Conservation (phyloP, 2,888 invertebrate species). For the Notocelia uddmanniana region DNA sequence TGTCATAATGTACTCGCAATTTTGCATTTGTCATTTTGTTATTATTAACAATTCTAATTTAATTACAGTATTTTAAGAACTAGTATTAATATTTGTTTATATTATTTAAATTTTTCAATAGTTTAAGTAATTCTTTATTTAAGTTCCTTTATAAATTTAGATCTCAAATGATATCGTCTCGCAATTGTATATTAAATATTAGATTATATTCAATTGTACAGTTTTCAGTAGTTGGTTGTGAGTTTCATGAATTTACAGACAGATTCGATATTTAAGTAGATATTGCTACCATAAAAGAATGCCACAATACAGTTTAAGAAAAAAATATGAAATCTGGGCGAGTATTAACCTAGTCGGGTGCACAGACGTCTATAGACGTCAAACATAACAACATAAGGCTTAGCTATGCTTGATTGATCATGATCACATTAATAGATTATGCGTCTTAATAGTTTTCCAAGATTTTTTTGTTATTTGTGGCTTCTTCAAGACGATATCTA, state of each 20-base stretch:
- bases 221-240: constrained; percentile 66
- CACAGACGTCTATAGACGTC: neutral
- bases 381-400: too few species aligned
- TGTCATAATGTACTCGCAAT: constrained; percentile 32
- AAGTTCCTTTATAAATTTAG: constrained; percentile 72
- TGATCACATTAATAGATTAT: too few species aligned
- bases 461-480: neutral
- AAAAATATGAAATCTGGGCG: neutral
- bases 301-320: neutral
- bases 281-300: constrained; percentile 1
- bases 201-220: constrained; percentile 48
- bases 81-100: constrained; percentile 38
- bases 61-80: constrained; percentile 26
- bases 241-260: constrained; percentile 58
- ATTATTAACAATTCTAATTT: constrained; percentile 32
- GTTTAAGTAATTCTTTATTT: constrained; percentile 55
- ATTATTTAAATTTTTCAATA: constrained; percentile 50
- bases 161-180: constrained; percentile 73
- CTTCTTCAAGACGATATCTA: neutral
- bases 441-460: neutral
- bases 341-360: neutral
- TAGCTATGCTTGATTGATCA: too few species aligned
- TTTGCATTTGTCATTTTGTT: constrained; percentile 39
- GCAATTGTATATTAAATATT: constrained; percentile 65
- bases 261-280: constrained; percentile 10